Base-by-base conservation (phyloP, 2,888 invertebrate species). In the Tetramorium bicarinatum region DNA sequence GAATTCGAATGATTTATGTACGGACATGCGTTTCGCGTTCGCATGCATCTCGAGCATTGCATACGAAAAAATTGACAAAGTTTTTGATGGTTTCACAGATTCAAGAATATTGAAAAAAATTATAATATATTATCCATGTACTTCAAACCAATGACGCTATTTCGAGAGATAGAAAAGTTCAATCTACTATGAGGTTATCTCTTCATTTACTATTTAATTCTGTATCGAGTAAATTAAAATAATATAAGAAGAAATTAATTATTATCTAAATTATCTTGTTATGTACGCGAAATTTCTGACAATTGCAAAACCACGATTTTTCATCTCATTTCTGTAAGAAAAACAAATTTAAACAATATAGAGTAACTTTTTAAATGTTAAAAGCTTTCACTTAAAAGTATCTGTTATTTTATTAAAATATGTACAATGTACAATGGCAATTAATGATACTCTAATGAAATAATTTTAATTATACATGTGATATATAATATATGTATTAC, bases 1-100 rank as follows among this genome's bases (percentile, higher is more conserved):
- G 86, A 85, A 71, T 87, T 89, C 88, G 91, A 93, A 94, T 94
- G 93, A 93, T 94, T 94, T 93, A 93, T 92, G 92, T 89, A 87
- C 88, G 89, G 89, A 89, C 90, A 91, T 83, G 89, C 89, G 86
- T 87, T 88, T 83, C 75, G 85, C 81, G 79, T 85, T 86, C 81
- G 81, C 83, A 85, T 84, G 85, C 85, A 79, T 90, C 88, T 85
- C 88, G 84, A 88, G 86, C 85, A 87, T 89, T 90, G 90, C 88
- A 85, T 2, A 85, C 88, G 89, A 88, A 90, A 91, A 71, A 79
- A 21, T 38, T 88, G 89, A 87, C 29, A 59, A 52, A 61, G 2
- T 80, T 86, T 84, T 83, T 77, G 44, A 44, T 38, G 38, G 76
- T 84, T 83, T 80, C 69, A 59, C 49, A 72, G 83, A 85, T 85